Conservation (phyloP, 2,888 invertebrate genomes). For the Marasmarcha lunaedactyla region DNA sequence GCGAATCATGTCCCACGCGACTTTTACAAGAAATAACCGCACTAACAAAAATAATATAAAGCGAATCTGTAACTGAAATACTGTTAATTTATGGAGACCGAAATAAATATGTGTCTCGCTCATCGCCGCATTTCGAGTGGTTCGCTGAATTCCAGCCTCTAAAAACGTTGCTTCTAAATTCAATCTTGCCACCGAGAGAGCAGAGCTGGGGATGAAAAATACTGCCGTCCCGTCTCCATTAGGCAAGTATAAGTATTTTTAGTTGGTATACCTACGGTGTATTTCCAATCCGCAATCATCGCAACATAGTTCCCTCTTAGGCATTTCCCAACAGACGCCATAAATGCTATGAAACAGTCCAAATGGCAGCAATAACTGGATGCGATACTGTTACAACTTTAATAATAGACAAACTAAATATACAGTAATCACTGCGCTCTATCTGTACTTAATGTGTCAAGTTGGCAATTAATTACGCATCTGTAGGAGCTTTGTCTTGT, state of each 20-base stretch:
- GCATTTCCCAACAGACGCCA: constrained; percentile 8
- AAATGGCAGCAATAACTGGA: constrained; percentile 6
- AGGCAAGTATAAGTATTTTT: constrained; percentile 54
- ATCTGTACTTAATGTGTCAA: constrained; percentile 1
- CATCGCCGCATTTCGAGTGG: background rate
- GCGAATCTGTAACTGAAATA: too few relatives aligned
- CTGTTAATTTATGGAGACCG: background rate
- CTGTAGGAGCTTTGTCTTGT: background rate
- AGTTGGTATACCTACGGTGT: constrained; percentile 33
- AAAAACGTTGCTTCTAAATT: constrained; percentile 52
- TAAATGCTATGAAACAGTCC: constrained; percentile 14
- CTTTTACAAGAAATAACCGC: too few relatives aligned
- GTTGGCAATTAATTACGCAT: background rate
- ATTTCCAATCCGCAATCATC: constrained; percentile 29
- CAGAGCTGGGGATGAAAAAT: constrained; percentile 42
- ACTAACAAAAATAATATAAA: too few relatives aligned
- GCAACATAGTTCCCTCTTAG: constrained; percentile 21
- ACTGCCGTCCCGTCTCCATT: constrained; percentile 51
- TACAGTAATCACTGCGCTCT: background rate
- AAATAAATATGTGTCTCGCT: background rate
- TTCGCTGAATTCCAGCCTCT: constrained; percentile 25
- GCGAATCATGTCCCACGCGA: too few relatives aligned
- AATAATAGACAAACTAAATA: constrained; percentile 1
- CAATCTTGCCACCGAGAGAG: constrained; percentile 41
- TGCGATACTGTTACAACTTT: background rate